Base-by-base conservation (phyloP, 2,797 vertebrate genomes). In the Mus minutoides region DNA sequence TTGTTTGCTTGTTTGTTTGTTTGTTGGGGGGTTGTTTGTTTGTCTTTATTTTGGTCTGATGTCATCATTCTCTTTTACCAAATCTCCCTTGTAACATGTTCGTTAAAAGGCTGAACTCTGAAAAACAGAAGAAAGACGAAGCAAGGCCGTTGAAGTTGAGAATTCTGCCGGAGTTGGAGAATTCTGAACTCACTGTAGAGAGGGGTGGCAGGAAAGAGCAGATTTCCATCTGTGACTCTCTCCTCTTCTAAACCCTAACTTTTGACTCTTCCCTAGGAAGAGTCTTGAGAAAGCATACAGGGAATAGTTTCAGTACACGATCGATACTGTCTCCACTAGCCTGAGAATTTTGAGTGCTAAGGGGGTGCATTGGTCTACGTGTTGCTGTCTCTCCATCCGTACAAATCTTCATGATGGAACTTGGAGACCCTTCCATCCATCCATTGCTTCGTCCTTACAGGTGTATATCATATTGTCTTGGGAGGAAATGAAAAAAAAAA, bases 311-410 rank as follows among this genome's bases (percentile, higher is more conserved):
- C 43, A 92, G 64, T 73, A 90, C 43, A 83, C 78, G 49, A 83
- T 79, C 88, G 92, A 76, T 62, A 69, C 92, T 83, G 52, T 79
- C 62, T 84, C 40, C n/a, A n/a, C 56, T 58, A 85, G 84, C 64
- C 77, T 24, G 84, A 73, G 22, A 90, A 84, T 76, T 77, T 40
- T 96, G 56, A 84, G 76, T 71, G 94, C 76, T 69, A 87, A 80
- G 75, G 69, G 88, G 37, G 87, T 71, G 0, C 26, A 56, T 88
- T 64, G 43, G 10, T 82, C 49, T 93, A n/a, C 52, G 92, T 86
- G n/a, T 64, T 6, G 13, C 14, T 91, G 43, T 91, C 90, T 77
- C 77, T 95, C 76, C 76, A 76, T 90, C 91, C 69, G 22, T 9
- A 69, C 58, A 31, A 88, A 22, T 95, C 78, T 82, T 76, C 21